Percentiles rank a stretch among this genome's conserved stretches.
Conservation (phyloP, 2,113 vertebrate species). For the Sphaerodactylus townsendi region DNA sequence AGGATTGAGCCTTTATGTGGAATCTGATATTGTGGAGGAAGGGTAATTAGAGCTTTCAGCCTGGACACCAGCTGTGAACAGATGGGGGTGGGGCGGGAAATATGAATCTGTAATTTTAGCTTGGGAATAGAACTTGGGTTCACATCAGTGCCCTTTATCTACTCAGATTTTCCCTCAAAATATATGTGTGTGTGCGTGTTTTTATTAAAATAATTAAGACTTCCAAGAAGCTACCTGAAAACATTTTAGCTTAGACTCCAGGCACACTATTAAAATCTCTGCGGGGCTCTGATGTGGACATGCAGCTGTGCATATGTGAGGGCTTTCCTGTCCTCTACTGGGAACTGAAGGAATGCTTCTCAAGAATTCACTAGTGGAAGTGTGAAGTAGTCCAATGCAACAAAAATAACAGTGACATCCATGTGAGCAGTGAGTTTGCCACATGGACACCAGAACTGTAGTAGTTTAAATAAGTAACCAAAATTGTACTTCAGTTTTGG, state of each 20-base stretch:
- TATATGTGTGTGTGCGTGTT: not conserved
- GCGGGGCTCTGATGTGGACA: constrained; percentile 22
- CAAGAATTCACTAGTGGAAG: not conserved
- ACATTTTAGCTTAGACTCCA: not conserved
- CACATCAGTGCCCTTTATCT: not conserved
- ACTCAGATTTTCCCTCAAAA: not conserved
- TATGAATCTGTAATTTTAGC: not conserved
- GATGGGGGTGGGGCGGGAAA: not conserved
- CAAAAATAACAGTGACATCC: not conserved
- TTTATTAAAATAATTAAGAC: not conserved
- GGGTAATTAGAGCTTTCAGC: constrained; percentile 35
- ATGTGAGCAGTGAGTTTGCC: not conserved
- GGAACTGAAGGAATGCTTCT: not conserved
- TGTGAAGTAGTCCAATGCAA: not conserved
- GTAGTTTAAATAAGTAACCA: not conserved
- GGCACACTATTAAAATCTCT: constrained; percentile 14
- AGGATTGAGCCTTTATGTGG: constrained; percentile 35
- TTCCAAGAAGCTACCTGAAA: not conserved
- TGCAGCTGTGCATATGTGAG: not conserved
- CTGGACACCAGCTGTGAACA: constrained; percentile 16
- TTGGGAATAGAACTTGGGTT: not conserved
- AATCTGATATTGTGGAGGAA: constrained; percentile 31
- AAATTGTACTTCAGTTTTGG: not conserved
- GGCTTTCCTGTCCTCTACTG: not conserved
- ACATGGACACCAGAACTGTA: not conserved